Percentiles rank a stretch among this genome's conserved stretches.
Evolutionary conservation across 2,113 vertebrate species (phyloP).

Genomic region (Ptychochromis oligacanthus): DNA sequence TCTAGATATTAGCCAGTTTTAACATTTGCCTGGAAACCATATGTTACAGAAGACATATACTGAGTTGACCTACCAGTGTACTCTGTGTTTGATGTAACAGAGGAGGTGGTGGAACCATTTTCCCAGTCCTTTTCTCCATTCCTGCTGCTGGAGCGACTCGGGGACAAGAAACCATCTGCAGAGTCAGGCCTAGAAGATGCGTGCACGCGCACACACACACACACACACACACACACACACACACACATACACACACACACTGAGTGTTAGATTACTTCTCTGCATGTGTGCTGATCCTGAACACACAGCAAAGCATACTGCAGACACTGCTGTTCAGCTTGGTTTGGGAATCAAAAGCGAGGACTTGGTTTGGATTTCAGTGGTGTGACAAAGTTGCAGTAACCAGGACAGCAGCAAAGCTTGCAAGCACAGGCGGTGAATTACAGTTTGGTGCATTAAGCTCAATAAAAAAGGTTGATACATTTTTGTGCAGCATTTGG

Average conservation of each 20-base stretch:
- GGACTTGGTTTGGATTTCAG: neutral
- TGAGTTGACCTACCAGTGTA: conserved; percentile 87
- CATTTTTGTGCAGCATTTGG: conserved; percentile 14
- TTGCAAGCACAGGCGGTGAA: conserved; percentile 51
- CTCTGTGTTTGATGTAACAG: conserved; percentile 93
- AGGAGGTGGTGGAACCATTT: conserved; percentile 95
- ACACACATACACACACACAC: neutral
- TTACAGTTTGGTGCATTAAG: conserved; percentile 18
- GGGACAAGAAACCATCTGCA: conserved; percentile 92
- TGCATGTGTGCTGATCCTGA: neutral
- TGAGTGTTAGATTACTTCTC: conserved; percentile 14
- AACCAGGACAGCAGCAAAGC: conserved; percentile 30
- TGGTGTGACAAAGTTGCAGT: neutral
- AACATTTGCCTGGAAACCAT: neutral
- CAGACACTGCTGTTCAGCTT: neutral
- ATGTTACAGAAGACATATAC: neutral
- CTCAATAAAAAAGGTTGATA: conserved; percentile 20
- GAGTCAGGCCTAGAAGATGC: conserved; percentile 88
- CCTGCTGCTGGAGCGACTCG: conserved; percentile 90
- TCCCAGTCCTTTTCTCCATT: conserved; percentile 99
- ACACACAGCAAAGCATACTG: conserved; percentile 14
- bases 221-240: neutral
- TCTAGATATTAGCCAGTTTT: neutral
- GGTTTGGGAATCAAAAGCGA: conserved; percentile 13
- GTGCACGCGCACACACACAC: neutral